Evolutionary conservation across 2,888 invertebrate genomes (phyloP).

Genomic region (Drosophila fungiperda): DNA sequence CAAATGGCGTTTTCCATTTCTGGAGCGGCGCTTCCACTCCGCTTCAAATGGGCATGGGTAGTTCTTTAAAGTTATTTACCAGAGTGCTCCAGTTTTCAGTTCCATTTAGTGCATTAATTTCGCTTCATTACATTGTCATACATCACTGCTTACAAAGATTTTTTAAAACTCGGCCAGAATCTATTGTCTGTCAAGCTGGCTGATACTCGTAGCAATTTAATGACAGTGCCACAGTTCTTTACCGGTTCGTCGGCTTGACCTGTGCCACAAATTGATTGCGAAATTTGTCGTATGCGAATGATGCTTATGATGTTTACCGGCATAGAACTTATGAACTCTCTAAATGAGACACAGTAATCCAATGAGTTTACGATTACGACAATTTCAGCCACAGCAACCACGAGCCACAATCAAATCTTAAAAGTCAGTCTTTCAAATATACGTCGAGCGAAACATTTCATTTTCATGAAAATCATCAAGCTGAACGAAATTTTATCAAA

Average conservation of each 20-base stretch:
- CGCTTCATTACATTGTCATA: slow-evolving; percentile 79
- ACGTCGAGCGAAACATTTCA: slow-evolving; percentile 74
- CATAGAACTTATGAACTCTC: slow-evolving; percentile 61
- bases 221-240: slow-evolving; percentile 68
- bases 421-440: slow-evolving; percentile 57
- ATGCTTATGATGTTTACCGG: slow-evolving; percentile 70
- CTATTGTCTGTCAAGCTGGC: slow-evolving; percentile 6
- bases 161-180: slow-evolving; percentile 39
- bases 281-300: slow-evolving; percentile 49
- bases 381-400: slow-evolving; percentile 35
- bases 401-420: slow-evolving; percentile 43
- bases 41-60: slow-evolving; percentile 27
- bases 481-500: slow-evolving; percentile 71
- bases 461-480: slow-evolving; percentile 75
- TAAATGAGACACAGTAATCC: slow-evolving; percentile 6
- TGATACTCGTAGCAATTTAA: slow-evolving; percentile 57
- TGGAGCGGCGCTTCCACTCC: slow-evolving; percentile 33
- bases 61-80: slow-evolving; percentile 56
- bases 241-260: slow-evolving; percentile 73
- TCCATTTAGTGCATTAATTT: slow-evolving; percentile 74
- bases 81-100: slow-evolving; percentile 67
- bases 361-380: slow-evolving; percentile 23
- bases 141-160: slow-evolving; percentile 66
- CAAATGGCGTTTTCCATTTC: slow-evolving; percentile 50
- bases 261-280: slow-evolving; percentile 76